phyloP scores from a whole-genome alignment of 23 tunicate genomes.

The Styela clava region DNA sequence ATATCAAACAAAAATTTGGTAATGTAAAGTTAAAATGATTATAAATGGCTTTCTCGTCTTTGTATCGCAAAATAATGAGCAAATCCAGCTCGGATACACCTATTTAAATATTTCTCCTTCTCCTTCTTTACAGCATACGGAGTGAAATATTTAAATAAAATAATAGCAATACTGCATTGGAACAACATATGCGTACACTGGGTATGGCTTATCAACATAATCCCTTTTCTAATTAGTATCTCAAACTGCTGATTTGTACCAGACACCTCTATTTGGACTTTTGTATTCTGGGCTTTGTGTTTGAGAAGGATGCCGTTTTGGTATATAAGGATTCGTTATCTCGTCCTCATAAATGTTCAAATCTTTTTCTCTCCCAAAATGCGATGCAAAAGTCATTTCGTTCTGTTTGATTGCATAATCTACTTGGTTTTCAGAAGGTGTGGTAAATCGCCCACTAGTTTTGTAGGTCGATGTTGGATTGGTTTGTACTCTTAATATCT shows the following conservation, averaged over 20 bases:
- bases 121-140: no score
- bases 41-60: no score
- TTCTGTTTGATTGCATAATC: not conserved
- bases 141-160: no score
- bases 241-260: not conserved
- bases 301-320: not conserved
- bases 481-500: not conserved
- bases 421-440: not conserved
- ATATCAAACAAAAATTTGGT: no score
- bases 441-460: not conserved
- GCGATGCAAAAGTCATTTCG: not conserved
- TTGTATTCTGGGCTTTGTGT: no score
- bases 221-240: no score
- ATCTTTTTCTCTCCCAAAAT: not conserved
- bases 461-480: not conserved
- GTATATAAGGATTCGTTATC: not conserved
- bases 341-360: not conserved
- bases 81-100: no score
- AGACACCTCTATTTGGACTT: not conserved
- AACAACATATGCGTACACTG: no score
- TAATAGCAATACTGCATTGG: no score
- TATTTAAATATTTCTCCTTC: no score
- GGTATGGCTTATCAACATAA: not conserved
- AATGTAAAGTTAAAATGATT: no score
- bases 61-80: no score